Percentiles rank a stretch among this genome's conserved stretches.
Conservation (phyloP, 2,888 invertebrate species). For the Parelbella ahira region DNA sequence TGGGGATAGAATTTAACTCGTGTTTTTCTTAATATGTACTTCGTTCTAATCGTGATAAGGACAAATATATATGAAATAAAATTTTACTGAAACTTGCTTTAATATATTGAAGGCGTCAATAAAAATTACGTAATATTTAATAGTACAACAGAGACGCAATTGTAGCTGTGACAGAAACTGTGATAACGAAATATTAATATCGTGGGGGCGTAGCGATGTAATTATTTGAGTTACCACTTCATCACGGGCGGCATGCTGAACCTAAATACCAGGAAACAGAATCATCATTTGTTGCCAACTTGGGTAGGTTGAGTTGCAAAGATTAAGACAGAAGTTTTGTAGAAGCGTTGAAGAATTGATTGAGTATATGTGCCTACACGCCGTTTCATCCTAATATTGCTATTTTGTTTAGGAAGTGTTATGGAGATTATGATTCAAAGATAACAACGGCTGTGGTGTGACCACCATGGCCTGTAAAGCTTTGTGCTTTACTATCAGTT, state of each 20-base stretch:
- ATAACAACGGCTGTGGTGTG: too few species aligned
- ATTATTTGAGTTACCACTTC: slow-evolving; percentile 33
- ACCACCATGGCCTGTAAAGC: too few species aligned
- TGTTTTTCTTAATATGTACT: too few species aligned
- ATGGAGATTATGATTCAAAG: too few species aligned
- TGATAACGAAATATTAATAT: slow-evolving; percentile 28
- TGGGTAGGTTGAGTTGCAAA: slow-evolving; percentile 27
- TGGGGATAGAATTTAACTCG: too few species aligned
- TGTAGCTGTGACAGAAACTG: slow-evolving; percentile 20
- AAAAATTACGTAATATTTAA: slow-evolving; percentile 16
- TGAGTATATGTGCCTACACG: too few species aligned
- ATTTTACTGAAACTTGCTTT: not conserved
- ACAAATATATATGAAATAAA: too few species aligned
- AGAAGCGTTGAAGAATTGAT: too few species aligned
- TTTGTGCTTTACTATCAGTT: too few species aligned
- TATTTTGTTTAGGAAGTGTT: too few species aligned
- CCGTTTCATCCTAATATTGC: too few species aligned
- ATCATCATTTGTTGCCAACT: slow-evolving; percentile 39
- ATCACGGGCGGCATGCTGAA: slow-evolving; percentile 54
- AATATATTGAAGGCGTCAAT: not conserved
- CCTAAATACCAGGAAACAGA: slow-evolving; percentile 54
- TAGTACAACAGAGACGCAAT: slow-evolving; percentile 18
- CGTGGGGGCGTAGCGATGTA: slow-evolving; percentile 28
- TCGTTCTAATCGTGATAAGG: too few species aligned
- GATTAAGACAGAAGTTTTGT: not conserved